A percentile compares a stretch with the other conserved stretches of the same genome.
These are phyloP conservation scores for Saccostrea glomerata DNA, from an alignment of 1,140 invertebrate species.

Conservation along the genomic window DNA sequence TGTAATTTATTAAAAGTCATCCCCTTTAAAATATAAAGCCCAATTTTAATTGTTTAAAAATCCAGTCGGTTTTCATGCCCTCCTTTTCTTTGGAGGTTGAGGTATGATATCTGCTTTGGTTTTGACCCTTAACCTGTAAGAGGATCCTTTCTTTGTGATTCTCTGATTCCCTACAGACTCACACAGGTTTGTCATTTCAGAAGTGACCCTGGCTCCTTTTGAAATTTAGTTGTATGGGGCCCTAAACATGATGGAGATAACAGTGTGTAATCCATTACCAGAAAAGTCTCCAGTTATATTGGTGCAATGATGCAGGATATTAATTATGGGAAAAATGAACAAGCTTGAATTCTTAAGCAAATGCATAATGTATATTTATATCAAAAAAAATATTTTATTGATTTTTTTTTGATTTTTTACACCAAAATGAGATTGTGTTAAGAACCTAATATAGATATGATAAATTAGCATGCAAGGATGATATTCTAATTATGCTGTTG, in stretches of 20 bases:
- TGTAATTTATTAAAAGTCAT: not conserved
- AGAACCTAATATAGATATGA: not conserved
- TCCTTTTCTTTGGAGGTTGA: not conserved
- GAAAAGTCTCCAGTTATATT: not conserved
- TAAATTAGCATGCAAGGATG: constrained; percentile 27
- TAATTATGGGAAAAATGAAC: not conserved
- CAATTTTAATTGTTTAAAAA: not conserved
- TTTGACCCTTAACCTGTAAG: constrained; percentile 24
- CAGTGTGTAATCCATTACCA: not conserved
- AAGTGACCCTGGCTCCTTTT: constrained; percentile 7
- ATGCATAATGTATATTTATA: not conserved
- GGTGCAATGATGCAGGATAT: not conserved
- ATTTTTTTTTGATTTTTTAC: not conserved
- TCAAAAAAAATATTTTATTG: not conserved
- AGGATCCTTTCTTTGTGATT: not conserved
- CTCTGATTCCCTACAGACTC: not conserved
- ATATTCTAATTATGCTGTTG: constrained; percentile 22
- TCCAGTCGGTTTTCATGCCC: not conserved
- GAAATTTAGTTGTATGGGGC: not conserved
- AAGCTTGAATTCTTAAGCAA: not conserved
- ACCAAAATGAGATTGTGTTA: not conserved
- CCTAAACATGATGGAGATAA: constrained; percentile 2
- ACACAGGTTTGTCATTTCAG: constrained; percentile 11
- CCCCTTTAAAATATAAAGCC: not conserved
- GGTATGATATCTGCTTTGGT: too few species aligned